Percentiles rank a stretch among this genome's conserved stretches.
Conservation (phyloP, 2,888 invertebrate species). For the Emmelina monodactyla region DNA sequence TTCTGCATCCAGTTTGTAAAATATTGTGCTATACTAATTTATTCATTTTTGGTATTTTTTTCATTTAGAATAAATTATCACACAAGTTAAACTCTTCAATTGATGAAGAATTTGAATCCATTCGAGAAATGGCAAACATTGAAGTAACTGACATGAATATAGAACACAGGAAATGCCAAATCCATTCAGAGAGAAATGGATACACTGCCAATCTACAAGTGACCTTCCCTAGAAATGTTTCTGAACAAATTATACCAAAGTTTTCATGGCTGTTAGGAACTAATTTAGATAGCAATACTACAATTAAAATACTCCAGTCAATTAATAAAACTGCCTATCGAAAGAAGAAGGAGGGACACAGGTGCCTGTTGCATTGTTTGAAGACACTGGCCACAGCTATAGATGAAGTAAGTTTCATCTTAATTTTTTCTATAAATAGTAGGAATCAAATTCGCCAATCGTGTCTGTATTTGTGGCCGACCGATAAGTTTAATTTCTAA, state of each 20-base stretch:
- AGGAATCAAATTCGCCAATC: no score
- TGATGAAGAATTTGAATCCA: conserved; percentile 60
- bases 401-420: conserved; percentile 52
- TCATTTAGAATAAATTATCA: conserved; percentile 42
- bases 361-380: conserved; percentile 88
- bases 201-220: conserved; percentile 65
- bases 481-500: no score
- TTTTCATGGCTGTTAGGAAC: conserved; percentile 60
- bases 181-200: conserved; percentile 62
- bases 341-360: conserved; percentile 83
- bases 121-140: conserved; percentile 58
- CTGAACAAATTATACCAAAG: conserved; percentile 54
- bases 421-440: not conserved
- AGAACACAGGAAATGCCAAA: conserved; percentile 65
- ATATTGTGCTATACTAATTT: no score
- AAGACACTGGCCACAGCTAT: conserved; percentile 55
- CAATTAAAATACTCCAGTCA: conserved; percentile 79
- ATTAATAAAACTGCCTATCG: conserved; percentile 82
- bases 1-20: no score
- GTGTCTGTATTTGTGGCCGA: no score
- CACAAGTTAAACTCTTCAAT: conserved; percentile 42
- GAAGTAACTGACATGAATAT: conserved; percentile 67
- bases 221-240: conserved; percentile 64
- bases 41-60: no score
- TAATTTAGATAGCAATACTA: conserved; percentile 74